phyloP scores from a whole-genome alignment of 2,797 vertebrate genomes.

The Spinus olivaceus region DNA sequence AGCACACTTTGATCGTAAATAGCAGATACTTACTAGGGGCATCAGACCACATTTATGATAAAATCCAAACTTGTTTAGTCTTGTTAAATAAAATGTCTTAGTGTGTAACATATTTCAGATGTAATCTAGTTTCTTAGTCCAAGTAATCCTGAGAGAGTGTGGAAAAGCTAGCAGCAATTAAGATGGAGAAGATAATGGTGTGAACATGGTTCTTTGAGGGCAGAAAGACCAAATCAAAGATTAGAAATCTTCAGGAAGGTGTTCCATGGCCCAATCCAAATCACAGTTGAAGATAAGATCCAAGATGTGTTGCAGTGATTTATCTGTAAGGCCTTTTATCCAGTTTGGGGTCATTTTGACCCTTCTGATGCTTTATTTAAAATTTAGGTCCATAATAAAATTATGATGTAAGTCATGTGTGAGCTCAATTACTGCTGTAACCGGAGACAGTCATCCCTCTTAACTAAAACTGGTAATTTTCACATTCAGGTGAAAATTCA shows the following conservation, averaged over 20 bases:
- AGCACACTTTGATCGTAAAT: not conserved
- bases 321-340: not conserved
- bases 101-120: constrained; percentile 55
- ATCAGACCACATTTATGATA: constrained; percentile 47
- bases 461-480: not conserved
- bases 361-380: not conserved
- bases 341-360: not conserved
- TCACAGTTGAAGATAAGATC: not conserved
- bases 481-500: not conserved
- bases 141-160: constrained; percentile 56
- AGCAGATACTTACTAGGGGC: constrained; percentile 43
- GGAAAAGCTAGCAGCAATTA: constrained; percentile 59
- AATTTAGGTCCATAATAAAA: not conserved
- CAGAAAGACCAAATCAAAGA: constrained; percentile 44
- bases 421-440: not conserved
- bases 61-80: constrained; percentile 62
- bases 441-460: not conserved
- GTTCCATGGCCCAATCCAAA: not conserved
- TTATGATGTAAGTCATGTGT: not conserved
- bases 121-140: constrained; percentile 54
- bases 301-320: not conserved
- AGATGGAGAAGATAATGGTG: constrained; percentile 55
- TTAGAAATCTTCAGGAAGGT: constrained; percentile 36
- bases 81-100: constrained; percentile 53
- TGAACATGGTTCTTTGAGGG: constrained; percentile 56